Base-by-base conservation (phyloP, 1,140 invertebrate species). In the Musca vetustissima region DNA sequence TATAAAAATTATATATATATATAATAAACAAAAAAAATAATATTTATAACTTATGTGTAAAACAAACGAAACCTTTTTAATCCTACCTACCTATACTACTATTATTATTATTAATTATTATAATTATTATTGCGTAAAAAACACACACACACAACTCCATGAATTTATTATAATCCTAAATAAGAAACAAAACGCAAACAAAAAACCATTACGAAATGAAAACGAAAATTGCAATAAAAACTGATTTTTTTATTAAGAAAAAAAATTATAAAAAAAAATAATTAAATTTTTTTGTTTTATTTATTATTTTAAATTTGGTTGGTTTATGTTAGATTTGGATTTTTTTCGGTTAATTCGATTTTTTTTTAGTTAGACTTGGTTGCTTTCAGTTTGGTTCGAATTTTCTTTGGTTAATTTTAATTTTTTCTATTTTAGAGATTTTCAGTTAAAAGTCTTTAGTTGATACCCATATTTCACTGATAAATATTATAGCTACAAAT, bases 71-170 rank as follows among this genome's bases (percentile, higher is more conserved):
- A 61, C 28, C 57, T 61, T 43, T 43, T 43, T 48, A 65, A 65
- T 49, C 64, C 48, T 48, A n/a, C n/a, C n/a, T n/a, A n/a, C n/a
- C n/a, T n/a, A n/a, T n/a, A n/a, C n/a, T n/a, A n/a, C n/a, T n/a
- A 78, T 74, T 75, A 76, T 72, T 78, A 78, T 71, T 74, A 78
- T 74, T 76, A 76, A 78, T 70, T 74, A 74, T 74, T 19, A 50
- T n/a, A 74, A 78, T 74, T 76, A 76, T 72, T 78, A 78, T 71
- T 74, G 78, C 73, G 73, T 76, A 72, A 76, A 72, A 74, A 21
- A 70, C 19, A 36, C 68, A 66, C 52, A 61, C 74, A 69, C 21
- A 47, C 64, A 65, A 48, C 22, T 59, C 36, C 47, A 72, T 74
- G 61, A 57, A 64, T 67, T 67, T 66, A n/a, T n/a, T n/a, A 52